A percentile compares a stretch with the other conserved stretches of the same genome.
Conservation (phyloP, 2,113 vertebrate species). For the Bettongia penicillata region DNA sequence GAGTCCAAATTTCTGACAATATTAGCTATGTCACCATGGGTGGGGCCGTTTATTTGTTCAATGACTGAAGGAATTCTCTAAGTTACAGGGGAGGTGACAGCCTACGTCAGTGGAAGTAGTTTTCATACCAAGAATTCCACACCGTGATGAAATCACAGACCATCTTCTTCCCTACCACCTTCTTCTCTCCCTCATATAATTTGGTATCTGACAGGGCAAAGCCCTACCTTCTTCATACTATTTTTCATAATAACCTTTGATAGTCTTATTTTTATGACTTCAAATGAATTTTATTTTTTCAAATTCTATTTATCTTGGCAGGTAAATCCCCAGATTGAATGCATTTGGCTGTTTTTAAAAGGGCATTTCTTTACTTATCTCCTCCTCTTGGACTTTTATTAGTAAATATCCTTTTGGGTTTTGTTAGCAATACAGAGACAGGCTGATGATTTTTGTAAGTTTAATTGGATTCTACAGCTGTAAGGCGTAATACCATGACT, state of each 20-base stretch:
- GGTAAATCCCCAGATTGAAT: not conserved
- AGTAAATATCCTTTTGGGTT: too few species aligned
- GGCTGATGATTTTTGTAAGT: not conserved
- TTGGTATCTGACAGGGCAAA: not conserved
- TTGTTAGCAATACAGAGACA: not conserved
- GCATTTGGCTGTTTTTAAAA: not conserved
- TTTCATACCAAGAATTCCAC: not conserved
- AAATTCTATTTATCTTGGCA: not conserved
- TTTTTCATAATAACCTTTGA: not conserved
- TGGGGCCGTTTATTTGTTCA: not conserved
- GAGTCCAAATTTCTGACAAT: not conserved
- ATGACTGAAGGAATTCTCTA: not conserved
- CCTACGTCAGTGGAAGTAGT: not conserved
- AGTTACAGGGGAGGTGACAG: not conserved
- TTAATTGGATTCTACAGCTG: not conserved
- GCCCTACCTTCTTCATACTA: not conserved
- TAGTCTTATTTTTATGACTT: not conserved
- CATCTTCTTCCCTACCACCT: not conserved
- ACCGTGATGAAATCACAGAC: not conserved
- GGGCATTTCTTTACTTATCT: not conserved
- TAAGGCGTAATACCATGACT: not conserved
- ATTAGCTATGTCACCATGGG: not conserved
- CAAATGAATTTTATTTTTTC: not conserved
- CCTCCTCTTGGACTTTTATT: not conserved
- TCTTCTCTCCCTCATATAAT: not conserved